Base-by-base conservation (phyloP, 1,140 invertebrate genomes). In the Cataglyphis hispanica region DNA sequence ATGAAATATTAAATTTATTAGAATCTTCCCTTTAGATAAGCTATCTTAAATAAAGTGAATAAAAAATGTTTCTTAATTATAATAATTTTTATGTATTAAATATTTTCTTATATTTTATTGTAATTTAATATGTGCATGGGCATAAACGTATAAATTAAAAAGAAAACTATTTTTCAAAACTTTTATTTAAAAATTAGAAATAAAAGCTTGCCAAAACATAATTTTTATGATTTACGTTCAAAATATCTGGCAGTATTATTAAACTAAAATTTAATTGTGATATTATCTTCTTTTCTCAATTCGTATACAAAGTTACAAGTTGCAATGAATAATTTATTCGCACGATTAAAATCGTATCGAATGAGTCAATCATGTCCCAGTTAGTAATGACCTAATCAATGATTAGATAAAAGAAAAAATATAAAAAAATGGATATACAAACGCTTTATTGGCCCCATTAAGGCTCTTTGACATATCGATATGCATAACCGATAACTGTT, bases 401-500 rank as follows among this genome's bases (percentile, higher is more conserved):
- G 60, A 72, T 72, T 83, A 60, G 34, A 72, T 81, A 72, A 60
- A 34, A 31, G 25, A 22, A 31, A 74, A 80, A 78, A 19, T 66
- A 4, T 60, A 22, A 74, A 72, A 53, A 74, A 72, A 74, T 22
- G 37, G 25, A 8, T 53, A 61, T 25, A 83, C n/a, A 25, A 31
- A 60, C 37, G 40, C n/a, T 60, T 31, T 16, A 50, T 50, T 40
- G 53, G 50, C 67, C 78, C n/a, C 78, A 83, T 83, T 83, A 61
- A 58, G 37, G 22, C 66, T 81, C 34, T 75, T 75, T 56, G 84
- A 75, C 34, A 72, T 46, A 34, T 66, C 67, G 63, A 37, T 63
- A 56, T 34, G 11, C 46, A 53, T 40, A 37, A 43, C 46, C 46
- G 58, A 84, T 89, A 89, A 89, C 70, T 66, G 72, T 74, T 89